A percentile compares a stretch with the other conserved stretches of the same genome.
These are phyloP conservation scores for Miltochrista miniata DNA, from an alignment of 2,888 invertebrate species.

Conservation along the genomic window DNA sequence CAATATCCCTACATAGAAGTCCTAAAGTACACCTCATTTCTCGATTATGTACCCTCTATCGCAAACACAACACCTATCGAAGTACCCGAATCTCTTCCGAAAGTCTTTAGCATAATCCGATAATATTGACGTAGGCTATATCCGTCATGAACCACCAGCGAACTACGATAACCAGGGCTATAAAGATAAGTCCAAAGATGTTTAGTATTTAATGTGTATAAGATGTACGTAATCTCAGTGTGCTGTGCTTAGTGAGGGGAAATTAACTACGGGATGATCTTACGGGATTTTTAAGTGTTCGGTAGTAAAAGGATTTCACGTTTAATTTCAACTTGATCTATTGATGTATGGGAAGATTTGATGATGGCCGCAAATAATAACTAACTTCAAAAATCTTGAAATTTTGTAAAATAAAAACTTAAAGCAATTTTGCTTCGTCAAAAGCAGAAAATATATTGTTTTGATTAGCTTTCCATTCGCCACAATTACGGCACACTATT, in stretches of 20 bases:
- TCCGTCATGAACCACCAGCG: constrained; percentile 14
- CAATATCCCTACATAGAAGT: no score
- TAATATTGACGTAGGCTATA: constrained; percentile 12
- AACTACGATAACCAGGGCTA: constrained; percentile 22
- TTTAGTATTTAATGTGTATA: constrained; percentile 27
- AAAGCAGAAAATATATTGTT: no score
- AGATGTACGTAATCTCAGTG: constrained; percentile 7
- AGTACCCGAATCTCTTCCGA: constrained; percentile 1
- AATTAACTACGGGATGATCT: no score
- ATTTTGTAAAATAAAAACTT: no score
- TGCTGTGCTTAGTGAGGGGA: constrained; percentile 6
- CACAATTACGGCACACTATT: neutral
- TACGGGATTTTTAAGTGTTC: no score
- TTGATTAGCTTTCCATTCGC: neutral
- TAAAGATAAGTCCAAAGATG: constrained; percentile 32
- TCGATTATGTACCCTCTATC: neutral
- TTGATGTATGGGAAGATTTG: no score
- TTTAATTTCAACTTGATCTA: no score
- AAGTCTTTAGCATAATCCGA: constrained; percentile 3
- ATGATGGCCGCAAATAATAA: no score
- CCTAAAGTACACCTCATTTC: constrained; percentile 5
- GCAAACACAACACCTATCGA: neutral
- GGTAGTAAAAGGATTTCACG: no score
- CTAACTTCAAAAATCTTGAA: no score
- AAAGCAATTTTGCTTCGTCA: no score